Base-by-base conservation (phyloP, 2,888 invertebrate genomes). In the Ichneumoninae sp. region DNA sequence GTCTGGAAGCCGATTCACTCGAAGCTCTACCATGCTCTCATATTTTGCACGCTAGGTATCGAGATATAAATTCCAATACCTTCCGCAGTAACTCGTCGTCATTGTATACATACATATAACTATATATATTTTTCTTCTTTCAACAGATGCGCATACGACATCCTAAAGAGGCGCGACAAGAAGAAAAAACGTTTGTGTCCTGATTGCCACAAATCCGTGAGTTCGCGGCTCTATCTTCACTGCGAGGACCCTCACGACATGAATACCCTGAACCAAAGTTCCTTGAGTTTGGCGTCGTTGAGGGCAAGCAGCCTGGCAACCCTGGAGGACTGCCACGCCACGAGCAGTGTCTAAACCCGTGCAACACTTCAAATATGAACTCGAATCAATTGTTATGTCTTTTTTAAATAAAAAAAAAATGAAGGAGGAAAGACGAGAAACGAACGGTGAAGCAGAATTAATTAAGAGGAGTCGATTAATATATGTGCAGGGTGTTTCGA, bases 1-100 rank as follows among this genome's bases (percentile, higher is more conserved):
- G 97, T 1, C 94, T 96, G 80, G 96, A 96, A 88, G 96, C 96
- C 0, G 96, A 96, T 89, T 96, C 96, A 19, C 94, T 98, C 62
- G 97, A 98, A 88, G 97, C 97, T 19, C 94, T 98, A 87, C 97
- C 97, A 2, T 98, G 98, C 94, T 96, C 97, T 3, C 98, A 98
- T 92, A 97, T 98, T 87, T 95, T 98, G 69, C 98, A 98, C 91
- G 96, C 97, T 62, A 96, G 97, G 97, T 97, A 93, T 13, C 62
- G 30, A 62, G 82, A 47, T 22, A 16, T 47, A 54, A 82, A 50
- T 16, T 50, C 26, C n/a, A 16, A 22, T 47, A 26, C 10, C 52
- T 74, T 72, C 36, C 26, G 16, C 22, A 54, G 8, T 22, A 22
- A 3, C 22, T 57, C 57, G 8, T 22, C 22, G 8, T 22, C 13